Base-by-base conservation (phyloP, 2,888 invertebrate species). In the Xylota sylvarum region DNA sequence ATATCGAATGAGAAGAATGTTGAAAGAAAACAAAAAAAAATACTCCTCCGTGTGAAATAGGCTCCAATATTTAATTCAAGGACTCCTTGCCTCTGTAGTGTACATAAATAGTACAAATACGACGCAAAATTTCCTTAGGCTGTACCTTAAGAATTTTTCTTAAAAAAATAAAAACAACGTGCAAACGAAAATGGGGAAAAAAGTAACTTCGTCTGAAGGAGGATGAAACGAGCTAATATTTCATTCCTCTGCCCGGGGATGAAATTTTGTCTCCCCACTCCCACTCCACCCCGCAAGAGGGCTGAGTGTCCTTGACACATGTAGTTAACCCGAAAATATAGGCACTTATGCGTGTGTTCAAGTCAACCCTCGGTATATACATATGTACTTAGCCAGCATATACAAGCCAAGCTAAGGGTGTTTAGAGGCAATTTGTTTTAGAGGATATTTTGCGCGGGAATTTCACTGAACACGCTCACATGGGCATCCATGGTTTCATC, bases 311-410 rank as follows among this genome's bases (percentile, higher is more conserved):
- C 85, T 85, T 85, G 85, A 85, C 81, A 85, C 81, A 81, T 81
- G 81, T 80, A 85, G 85, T 81, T 85, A 85, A 85, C 85, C 85
- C 85, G 70, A 85, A 85, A 85, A 80, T 80, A 46, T 85, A 67
- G 76, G 76, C 72, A 81, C 65, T 85, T 85, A 62, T 85, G 85
- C 80, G 85, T 85, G 85, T 50, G 72, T 48, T 60, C 40, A 46
- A 78, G 60, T 55, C 78, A 35, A 77, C 56, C 74, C 40, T 12
- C 12, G 12, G 17, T 32, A n/a, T n/a, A n/a, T n/a, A n/a, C n/a
- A n/a, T n/a, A n/a, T n/a, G n/a, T 67, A 46, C 37, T 43, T 30
- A 69, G 9, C 27, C 23, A 17, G 12, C 50, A 19, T 14, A 10
- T 35, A 58, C 23, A 60, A 14, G 17, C 9, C 14, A 55, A 69